These are phyloP conservation scores for Lucifuga dentata DNA, from an alignment of 2,113 vertebrate species.

Conservation along the genomic window DNA sequence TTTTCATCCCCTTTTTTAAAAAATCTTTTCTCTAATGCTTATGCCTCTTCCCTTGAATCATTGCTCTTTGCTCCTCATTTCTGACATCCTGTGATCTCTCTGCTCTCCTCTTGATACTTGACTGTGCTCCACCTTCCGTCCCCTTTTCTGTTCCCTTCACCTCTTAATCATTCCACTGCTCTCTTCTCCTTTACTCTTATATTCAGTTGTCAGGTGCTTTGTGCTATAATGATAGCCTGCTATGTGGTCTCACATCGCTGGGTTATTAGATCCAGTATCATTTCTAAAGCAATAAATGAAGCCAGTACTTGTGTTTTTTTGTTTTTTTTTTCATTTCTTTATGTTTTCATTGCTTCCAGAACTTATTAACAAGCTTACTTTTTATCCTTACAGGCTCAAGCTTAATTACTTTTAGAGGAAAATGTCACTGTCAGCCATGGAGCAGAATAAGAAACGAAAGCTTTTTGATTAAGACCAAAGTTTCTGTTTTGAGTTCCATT, in stretches of 20 bases:
- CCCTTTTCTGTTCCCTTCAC: no score
- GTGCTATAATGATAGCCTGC: conserved; percentile 54
- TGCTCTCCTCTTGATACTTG: background rate
- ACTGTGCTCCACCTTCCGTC: background rate
- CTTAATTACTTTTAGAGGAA: conserved; percentile 79
- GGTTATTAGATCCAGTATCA: conserved; percentile 78
- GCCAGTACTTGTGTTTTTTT: conserved; percentile 64
- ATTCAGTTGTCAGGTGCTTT: conserved; percentile 51
- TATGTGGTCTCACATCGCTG: conserved; percentile 64
- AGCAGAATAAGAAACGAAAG: conserved; percentile 74
- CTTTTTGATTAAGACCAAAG: conserved; percentile 78
- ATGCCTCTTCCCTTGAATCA: conserved; percentile 10
- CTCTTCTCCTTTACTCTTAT: conserved; percentile 14
- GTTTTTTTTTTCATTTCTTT: conserved; percentile 72
- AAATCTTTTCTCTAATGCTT: background rate
- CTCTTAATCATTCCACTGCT: conserved; percentile 10
- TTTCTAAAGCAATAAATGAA: conserved; percentile 77
- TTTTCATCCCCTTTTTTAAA: no score
- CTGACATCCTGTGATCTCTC: background rate
- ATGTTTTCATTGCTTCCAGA: conserved; percentile 70
- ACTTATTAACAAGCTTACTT: conserved; percentile 82
- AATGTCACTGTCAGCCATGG: conserved; percentile 59
- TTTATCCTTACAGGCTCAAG: conserved; percentile 81
- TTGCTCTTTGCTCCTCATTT: conserved; percentile 8
- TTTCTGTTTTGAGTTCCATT: conserved; percentile 73